Conservation (phyloP, 2,888 invertebrate species). For the Euproctis similis region DNA sequence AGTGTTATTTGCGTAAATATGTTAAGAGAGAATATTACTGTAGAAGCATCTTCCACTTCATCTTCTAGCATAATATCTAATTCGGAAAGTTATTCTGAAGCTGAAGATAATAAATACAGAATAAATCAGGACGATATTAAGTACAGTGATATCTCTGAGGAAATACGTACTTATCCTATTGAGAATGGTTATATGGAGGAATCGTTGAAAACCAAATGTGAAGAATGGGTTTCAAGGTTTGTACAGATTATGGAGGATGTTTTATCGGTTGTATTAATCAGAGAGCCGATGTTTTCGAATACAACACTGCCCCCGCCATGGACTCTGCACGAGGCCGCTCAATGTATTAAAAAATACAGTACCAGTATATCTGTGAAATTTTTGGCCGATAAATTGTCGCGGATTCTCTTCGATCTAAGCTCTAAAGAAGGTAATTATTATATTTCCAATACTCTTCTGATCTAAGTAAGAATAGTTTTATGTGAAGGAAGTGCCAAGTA, state of each 20-base stretch:
- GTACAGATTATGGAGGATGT: slow-evolving; percentile 63
- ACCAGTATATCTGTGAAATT: slow-evolving; percentile 28
- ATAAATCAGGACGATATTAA: background rate
- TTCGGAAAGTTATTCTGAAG: slow-evolving; percentile 27
- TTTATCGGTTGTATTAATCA: slow-evolving; percentile 41
- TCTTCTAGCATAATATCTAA: slow-evolving; percentile 38
- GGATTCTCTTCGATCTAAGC: slow-evolving; percentile 35
- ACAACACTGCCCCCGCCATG: slow-evolving; percentile 42
- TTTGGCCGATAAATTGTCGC: slow-evolving; percentile 40
- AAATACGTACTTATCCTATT: slow-evolving; percentile 35
- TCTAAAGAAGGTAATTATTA: slow-evolving; percentile 36
- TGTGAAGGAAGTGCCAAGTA: too few species aligned
- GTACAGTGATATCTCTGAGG: background rate
- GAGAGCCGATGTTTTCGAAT: slow-evolving; percentile 27
- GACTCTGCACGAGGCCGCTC: slow-evolving; percentile 49
- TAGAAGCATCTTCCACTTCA: slow-evolving; percentile 36
- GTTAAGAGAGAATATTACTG: slow-evolving; percentile 17
- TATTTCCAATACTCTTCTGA: too few species aligned
- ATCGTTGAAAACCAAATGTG: slow-evolving; percentile 36
- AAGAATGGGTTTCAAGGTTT: slow-evolving; percentile 59
- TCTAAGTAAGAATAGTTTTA: too few species aligned
- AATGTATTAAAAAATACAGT: slow-evolving; percentile 42
- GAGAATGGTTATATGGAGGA: slow-evolving; percentile 40
- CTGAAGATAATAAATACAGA: slow-evolving; percentile 2
- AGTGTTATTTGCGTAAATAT: slow-evolving; percentile 8